These are phyloP conservation scores for Panagrolaimus sp. DNA, from an alignment of 1,140 invertebrate species.

Conservation along the genomic window DNA sequence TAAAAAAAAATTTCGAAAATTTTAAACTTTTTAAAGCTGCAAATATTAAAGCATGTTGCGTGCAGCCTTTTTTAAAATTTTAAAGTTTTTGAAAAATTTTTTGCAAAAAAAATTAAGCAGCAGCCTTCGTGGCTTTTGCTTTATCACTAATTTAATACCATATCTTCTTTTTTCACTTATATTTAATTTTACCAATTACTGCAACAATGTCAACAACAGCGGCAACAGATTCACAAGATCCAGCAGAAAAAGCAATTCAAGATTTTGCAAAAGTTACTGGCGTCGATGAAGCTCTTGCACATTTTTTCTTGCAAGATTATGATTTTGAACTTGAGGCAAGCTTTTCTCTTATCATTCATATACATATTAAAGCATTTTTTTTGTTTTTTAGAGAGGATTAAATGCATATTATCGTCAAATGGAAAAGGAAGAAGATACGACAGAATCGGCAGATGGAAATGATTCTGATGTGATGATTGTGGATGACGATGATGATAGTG, in stretches of 20 bases:
- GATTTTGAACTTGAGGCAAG: conserved; percentile 5
- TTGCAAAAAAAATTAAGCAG: no score
- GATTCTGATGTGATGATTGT: background rate
- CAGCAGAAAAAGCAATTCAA: conserved; percentile 2
- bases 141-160: no score
- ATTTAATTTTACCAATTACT: no score
- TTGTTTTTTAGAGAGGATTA: background rate
- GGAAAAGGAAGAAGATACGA: background rate
- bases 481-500: background rate
- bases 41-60: no score
- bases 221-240: background rate
- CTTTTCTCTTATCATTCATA: background rate
- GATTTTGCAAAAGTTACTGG: conserved; percentile 5
- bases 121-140: no score
- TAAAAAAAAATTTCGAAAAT: no score
- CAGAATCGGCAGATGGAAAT: background rate
- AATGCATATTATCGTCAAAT: conserved; percentile 9
- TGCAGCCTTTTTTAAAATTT: no score
- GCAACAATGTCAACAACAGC: no score
- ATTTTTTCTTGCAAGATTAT: conserved; percentile 10
- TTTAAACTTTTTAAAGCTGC: no score
- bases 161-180: no score
- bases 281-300: conserved; percentile 6
- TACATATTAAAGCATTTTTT: background rate
- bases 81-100: no score